phyloP scores from a whole-genome alignment of 2,888 invertebrate genomes.

The Cataglyphis rosenhaueri region DNA sequence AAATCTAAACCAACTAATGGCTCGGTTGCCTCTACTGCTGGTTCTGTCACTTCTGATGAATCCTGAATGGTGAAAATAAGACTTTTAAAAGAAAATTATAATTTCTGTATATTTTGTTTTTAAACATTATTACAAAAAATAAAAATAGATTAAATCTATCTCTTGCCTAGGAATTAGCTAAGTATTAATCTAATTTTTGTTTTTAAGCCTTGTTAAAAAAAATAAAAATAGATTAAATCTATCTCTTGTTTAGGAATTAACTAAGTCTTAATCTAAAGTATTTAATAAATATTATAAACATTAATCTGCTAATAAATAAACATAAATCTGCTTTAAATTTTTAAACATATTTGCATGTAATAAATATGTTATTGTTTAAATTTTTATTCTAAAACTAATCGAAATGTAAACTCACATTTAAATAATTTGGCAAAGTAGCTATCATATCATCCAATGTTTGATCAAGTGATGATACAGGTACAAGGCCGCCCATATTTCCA shows the following conservation, averaged over 20 bases:
- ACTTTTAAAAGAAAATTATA: constrained; percentile 6
- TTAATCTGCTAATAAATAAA: neutral
- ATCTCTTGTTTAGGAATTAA: neutral
- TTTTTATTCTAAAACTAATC: constrained; percentile 22
- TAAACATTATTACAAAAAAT: neutral
- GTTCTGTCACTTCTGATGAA: constrained; percentile 79
- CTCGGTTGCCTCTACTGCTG: constrained; percentile 82
- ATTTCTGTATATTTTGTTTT: neutral
- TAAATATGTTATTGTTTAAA: neutral
- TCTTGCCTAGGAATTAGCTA: neutral
- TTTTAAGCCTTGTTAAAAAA: constrained; percentile 1
- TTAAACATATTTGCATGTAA: neutral
- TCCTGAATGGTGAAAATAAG: constrained; percentile 70
- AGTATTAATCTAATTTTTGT: neutral
- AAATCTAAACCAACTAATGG: constrained; percentile 76
- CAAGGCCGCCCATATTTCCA: constrained; percentile 81
- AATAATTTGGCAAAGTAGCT: constrained; percentile 82
- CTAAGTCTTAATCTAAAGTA: neutral
- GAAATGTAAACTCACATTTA: constrained; percentile 80
- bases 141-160: neutral
- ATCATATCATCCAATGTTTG: constrained; percentile 83
- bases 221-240: neutral
- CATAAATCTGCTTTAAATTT: neutral
- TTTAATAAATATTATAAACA: neutral
- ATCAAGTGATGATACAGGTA: constrained; percentile 83